A percentile compares a stretch with the other conserved stretches of the same genome.
phyloP scores from a whole-genome alignment of 2,113 vertebrate genomes.

The Stictonetta naevosa region DNA sequence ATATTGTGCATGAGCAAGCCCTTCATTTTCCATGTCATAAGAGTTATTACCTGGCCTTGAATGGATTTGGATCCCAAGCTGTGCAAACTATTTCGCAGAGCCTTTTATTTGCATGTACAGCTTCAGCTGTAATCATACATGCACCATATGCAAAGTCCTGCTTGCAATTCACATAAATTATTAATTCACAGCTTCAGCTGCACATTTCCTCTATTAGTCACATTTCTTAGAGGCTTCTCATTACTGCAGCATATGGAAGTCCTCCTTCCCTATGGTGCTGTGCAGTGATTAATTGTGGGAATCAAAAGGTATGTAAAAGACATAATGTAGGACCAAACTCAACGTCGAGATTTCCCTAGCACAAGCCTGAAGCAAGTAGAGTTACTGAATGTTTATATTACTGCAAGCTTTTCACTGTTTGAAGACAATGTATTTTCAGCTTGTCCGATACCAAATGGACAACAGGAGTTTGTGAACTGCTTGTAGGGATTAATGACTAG shows the following conservation, averaged over 20 bases:
- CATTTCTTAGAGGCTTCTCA: conserved; percentile 66
- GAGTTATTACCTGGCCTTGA: not conserved
- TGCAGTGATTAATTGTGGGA: conserved; percentile 42
- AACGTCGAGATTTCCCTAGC: not conserved
- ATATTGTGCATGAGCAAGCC: not conserved
- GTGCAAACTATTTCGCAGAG: conserved; percentile 33
- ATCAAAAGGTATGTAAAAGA: conserved; percentile 19
- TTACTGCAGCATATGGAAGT: conserved; percentile 69
- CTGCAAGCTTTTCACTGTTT: not conserved
- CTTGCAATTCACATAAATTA: conserved; percentile 48
- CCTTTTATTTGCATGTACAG: conserved; percentile 52
- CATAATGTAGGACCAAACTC: conserved; percentile 17
- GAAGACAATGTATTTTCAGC: conserved; percentile 1
- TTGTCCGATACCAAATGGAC: not conserved
- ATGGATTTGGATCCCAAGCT: not conserved
- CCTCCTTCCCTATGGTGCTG: conserved; percentile 33
- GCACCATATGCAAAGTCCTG: conserved; percentile 40
- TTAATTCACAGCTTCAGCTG: conserved; percentile 45
- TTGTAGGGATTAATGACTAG: conserved; percentile 44
- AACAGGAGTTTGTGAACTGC: not conserved
- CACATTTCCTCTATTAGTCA: conserved; percentile 59
- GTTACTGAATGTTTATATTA: not conserved
- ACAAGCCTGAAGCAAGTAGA: not conserved
- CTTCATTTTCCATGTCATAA: not conserved
- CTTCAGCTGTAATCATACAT: conserved; percentile 40